Evolutionary conservation across 64 coral and sea anemone genomes (phyloP).

Genomic region (Actinia equina): DNA sequence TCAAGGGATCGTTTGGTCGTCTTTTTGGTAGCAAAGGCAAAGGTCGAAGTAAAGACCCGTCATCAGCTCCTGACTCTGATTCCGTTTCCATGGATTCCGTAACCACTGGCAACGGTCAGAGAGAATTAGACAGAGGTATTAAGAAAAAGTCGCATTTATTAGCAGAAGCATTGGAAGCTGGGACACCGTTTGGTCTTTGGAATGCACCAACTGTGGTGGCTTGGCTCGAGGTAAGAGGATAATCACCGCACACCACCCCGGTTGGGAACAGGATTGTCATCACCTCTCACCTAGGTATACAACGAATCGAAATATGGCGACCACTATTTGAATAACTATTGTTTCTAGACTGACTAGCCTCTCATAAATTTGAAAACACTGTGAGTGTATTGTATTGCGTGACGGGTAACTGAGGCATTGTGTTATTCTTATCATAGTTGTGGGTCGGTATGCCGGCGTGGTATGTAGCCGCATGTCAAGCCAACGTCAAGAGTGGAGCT

Average conservation of each 20-base stretch:
- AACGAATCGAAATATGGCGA: too few species aligned
- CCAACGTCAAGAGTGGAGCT: slow-evolving; percentile 98
- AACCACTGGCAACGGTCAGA: slow-evolving; percentile 56
- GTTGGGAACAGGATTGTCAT: too few species aligned
- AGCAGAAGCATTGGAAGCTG: slow-evolving; percentile 86
- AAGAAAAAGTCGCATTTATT: slow-evolving; percentile 93
- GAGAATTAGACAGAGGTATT: slow-evolving; percentile 85
- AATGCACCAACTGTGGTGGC: slow-evolving; percentile 99
- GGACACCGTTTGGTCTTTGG: slow-evolving; percentile 97
- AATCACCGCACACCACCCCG: too few species aligned
- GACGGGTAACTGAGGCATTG: background rate
- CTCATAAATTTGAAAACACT: too few species aligned
- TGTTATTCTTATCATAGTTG: slow-evolving; percentile 26
- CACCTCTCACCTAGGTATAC: too few species aligned
- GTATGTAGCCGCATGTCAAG: slow-evolving; percentile 90
- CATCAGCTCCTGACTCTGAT: slow-evolving; percentile 50
- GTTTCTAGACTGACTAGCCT: too few species aligned
- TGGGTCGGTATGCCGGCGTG: slow-evolving; percentile 98
- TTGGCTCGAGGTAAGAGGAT: slow-evolving; percentile 83
- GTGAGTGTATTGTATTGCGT: too few species aligned
- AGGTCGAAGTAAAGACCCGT: slow-evolving; percentile 49
- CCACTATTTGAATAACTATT: too few species aligned
- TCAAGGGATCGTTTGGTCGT: slow-evolving; percentile 86
- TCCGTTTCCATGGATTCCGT: slow-evolving; percentile 61
- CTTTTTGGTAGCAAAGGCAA: slow-evolving; percentile 76